These are phyloP conservation scores for Petrocephalus sullivani DNA, from an alignment of 2,797 vertebrate genomes.

Conservation along the genomic window DNA sequence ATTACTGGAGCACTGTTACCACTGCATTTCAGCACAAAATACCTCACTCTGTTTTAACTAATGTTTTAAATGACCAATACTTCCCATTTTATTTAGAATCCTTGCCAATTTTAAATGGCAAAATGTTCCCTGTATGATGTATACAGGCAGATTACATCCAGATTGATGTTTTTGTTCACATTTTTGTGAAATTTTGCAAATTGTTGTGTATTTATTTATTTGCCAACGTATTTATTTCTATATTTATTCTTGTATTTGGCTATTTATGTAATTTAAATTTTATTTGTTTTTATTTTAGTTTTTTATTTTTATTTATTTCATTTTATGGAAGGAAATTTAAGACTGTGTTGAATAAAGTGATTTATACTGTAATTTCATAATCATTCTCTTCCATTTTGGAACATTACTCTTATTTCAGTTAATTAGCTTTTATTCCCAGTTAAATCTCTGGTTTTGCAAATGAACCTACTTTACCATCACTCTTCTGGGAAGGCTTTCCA, in stretches of 20 bases:
- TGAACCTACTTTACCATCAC: background rate
- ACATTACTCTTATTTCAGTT: background rate
- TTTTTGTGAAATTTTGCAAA: background rate
- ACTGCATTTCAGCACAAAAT: background rate
- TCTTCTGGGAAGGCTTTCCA: too few species aligned
- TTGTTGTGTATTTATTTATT: background rate
- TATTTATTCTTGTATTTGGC: background rate
- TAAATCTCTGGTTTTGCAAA: background rate
- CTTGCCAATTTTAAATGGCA: background rate
- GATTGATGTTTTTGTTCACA: background rate
- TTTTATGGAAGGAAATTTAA: background rate
- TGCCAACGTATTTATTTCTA: background rate
- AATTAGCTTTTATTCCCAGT: background rate
- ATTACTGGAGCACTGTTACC: background rate
- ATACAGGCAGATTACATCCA: background rate
- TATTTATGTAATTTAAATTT: background rate
- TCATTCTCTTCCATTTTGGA: background rate
- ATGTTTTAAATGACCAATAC: background rate
- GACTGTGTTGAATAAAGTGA: background rate
- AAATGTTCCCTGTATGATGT: background rate
- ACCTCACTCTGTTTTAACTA: background rate
- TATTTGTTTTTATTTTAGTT: too few species aligned
- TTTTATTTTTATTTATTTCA: too few species aligned
- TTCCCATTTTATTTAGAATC: background rate
- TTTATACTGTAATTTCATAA: background rate